Percentiles rank a stretch among this genome's conserved stretches.
Conservation (phyloP, 2,888 invertebrate genomes). For the Toxonevra muliebris region DNA sequence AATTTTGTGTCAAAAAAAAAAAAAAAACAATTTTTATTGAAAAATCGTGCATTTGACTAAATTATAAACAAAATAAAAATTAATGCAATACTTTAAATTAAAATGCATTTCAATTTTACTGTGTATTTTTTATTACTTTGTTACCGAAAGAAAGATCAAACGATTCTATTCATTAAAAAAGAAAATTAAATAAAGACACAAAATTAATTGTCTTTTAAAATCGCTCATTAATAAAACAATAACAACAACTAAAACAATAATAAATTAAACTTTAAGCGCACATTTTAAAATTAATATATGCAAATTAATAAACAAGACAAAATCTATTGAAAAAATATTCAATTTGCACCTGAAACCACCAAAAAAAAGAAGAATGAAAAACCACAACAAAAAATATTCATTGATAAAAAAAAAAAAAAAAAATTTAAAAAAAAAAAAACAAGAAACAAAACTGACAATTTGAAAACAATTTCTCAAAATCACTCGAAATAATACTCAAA, state of each 20-base stretch:
- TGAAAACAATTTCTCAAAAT: conserved; percentile 2
- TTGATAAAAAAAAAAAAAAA: background rate
- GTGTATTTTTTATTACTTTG: too few species aligned
- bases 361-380: background rate
- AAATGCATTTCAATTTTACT: too few species aligned
- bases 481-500: too few species aligned
- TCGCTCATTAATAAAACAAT: conserved; percentile 15
- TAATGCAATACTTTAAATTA: too few species aligned
- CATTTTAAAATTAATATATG: conserved; percentile 16
- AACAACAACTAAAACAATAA: conserved; percentile 7
- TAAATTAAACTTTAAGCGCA: conserved; percentile 19
- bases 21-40: too few species aligned
- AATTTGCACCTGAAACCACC: conserved; percentile 12
- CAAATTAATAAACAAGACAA: conserved; percentile 5
- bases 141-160: too few species aligned
- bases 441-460: background rate
- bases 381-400: background rate
- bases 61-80: too few species aligned
- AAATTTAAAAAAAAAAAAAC: background rate
- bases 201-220: conserved; percentile 13
- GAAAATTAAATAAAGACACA: background rate
- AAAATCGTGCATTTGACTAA: too few species aligned
- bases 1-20: too few species aligned
- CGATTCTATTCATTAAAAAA: too few species aligned
- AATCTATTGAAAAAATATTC: background rate